Conservation (phyloP, 2,888 invertebrate species). For the Agapostemon virescens region DNA sequence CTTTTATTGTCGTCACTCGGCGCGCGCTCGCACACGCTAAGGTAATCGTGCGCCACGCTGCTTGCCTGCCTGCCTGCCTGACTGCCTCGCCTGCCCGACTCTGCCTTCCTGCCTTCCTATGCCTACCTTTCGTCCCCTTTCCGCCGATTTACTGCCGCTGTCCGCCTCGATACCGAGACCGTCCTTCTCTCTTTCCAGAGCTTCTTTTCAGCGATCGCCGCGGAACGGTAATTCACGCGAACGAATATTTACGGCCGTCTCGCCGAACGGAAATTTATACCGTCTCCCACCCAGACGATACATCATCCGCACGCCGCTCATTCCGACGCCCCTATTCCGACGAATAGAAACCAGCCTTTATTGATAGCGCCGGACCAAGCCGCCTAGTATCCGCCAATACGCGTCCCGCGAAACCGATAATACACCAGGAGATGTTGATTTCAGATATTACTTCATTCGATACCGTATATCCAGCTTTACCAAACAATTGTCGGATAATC, state of each 20-base stretch:
- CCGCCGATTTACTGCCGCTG: conserved; percentile 27
- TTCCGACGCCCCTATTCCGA: conserved; percentile 35
- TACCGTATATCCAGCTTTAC: not conserved
- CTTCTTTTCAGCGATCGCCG: conserved; percentile 21
- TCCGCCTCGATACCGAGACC: conserved; percentile 14
- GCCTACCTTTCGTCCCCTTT: conserved; percentile 15
- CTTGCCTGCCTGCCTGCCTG: not conserved
- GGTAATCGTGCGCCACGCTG: conserved; percentile 23
- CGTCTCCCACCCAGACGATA: conserved; percentile 28
- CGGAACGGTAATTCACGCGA: conserved; percentile 46
- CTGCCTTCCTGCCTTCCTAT: not conserved
- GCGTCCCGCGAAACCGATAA: not conserved
- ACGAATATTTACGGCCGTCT: conserved; percentile 45
- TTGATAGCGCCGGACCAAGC: conserved; percentile 15
- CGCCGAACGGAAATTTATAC: conserved; percentile 30
- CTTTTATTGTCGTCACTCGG: conserved; percentile 44
- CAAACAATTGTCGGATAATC: not conserved
- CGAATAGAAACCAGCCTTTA: conserved; percentile 40
- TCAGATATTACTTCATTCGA: not conserved
- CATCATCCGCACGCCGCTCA: conserved; percentile 30
- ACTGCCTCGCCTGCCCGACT: not conserved
- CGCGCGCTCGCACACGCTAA: conserved; percentile 33
- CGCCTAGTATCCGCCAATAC: not conserved
- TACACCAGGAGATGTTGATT: not conserved
- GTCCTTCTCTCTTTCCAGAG: conserved; percentile 10